A percentile compares a stretch with the other conserved stretches of the same genome.
phyloP scores from a whole-genome alignment of 2,797 vertebrate genomes.

The Alauda arvensis region DNA sequence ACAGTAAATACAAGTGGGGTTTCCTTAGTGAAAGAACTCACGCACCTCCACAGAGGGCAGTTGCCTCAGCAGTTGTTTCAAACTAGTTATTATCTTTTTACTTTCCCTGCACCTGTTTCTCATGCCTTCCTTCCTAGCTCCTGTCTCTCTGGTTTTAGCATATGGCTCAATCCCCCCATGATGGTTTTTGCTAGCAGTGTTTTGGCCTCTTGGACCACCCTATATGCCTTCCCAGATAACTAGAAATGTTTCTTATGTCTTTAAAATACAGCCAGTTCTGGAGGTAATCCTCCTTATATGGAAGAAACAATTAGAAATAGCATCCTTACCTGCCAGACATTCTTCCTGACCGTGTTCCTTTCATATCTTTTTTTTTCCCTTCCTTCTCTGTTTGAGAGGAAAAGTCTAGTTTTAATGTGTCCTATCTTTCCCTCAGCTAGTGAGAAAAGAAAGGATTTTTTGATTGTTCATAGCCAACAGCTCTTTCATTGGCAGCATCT shows the following conservation, averaged over 20 bases:
- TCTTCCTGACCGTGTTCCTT: neutral
- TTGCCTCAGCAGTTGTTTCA: fast-evolving
- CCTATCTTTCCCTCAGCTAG: neutral
- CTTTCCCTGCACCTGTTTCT: neutral
- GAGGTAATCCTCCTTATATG: neutral
- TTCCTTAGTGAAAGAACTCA: neutral
- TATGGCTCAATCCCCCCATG: neutral
- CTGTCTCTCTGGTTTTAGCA: neutral
- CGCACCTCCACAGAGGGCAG: neutral
- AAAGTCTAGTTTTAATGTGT: neutral
- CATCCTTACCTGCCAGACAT: neutral
- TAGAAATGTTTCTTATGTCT: neutral
- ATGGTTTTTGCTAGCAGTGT: neutral
- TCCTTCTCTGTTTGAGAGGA: neutral
- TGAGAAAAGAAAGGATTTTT: neutral
- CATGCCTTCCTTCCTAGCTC: neutral
- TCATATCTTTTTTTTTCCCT: neutral
- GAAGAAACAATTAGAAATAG: neutral
- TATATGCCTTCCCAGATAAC: neutral
- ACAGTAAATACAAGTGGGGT: neutral
- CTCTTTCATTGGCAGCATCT: neutral
- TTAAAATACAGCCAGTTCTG: neutral
- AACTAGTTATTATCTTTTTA: neutral
- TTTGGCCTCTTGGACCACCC: neutral
- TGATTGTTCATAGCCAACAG: neutral